Evolutionary conservation across 2,797 vertebrate genomes (phyloP).

Genomic region (Bradypodion ventrale): DNA sequence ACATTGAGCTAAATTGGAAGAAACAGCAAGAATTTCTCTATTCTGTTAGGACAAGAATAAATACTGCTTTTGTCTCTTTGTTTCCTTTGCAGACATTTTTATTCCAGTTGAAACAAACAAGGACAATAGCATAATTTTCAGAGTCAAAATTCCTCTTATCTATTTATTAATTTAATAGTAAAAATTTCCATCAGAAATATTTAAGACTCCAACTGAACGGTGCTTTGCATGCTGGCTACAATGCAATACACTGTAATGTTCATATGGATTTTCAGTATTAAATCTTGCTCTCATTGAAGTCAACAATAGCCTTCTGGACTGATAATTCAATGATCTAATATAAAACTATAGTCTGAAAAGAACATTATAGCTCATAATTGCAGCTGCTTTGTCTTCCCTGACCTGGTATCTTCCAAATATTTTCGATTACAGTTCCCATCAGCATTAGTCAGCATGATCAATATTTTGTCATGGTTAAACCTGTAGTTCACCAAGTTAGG

Average conservation of each 20-base stretch:
- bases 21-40: slow-evolving; percentile 49
- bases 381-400: neutral
- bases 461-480: neutral
- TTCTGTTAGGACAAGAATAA: slow-evolving; percentile 53
- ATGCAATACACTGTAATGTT: slow-evolving; percentile 17
- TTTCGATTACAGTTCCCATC: neutral
- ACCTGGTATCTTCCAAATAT: neutral
- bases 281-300: slow-evolving; percentile 12
- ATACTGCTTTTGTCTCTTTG: slow-evolving; percentile 53
- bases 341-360: neutral
- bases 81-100: slow-evolving; percentile 51
- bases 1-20: slow-evolving; percentile 52
- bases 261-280: neutral
- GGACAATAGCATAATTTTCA: slow-evolving; percentile 34
- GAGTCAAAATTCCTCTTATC: neutral
- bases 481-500: neutral
- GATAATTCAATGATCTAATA: neutral
- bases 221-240: neutral
- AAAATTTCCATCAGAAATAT: neutral
- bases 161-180: neutral
- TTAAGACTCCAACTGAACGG: neutral
- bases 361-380: neutral
- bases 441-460: neutral
- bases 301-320: neutral
- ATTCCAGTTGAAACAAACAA: slow-evolving; percentile 61